Evolutionary conservation across 2,888 invertebrate genomes (phyloP).

Genomic region (Allygus modestus): DNA sequence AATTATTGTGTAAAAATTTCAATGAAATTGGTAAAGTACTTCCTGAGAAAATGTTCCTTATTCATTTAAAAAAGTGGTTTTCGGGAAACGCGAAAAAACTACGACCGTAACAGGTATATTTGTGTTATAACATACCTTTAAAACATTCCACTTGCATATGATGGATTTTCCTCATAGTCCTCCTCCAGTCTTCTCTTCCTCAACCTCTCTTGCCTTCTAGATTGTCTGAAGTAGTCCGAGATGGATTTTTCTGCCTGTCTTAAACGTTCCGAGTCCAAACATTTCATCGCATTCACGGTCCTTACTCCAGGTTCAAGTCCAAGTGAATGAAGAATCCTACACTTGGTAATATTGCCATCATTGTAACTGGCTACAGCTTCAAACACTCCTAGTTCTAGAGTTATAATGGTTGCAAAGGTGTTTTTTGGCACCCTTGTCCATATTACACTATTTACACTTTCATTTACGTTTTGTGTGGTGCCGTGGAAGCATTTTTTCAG

Average conservation of each 20-base stretch:
- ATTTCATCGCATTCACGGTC: too few species aligned
- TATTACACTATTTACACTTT: conserved; percentile 24
- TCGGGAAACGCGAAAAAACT: too few species aligned
- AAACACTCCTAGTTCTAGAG: conserved; percentile 25
- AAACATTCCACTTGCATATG: neutral
- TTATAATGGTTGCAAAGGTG: neutral
- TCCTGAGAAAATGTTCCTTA: too few species aligned
- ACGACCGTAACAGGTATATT: too few species aligned
- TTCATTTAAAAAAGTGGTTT: too few species aligned
- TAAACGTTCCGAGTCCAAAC: too few species aligned
- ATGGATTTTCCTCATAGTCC: neutral
- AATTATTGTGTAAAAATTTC: too few species aligned
- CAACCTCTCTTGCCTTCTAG: conserved; percentile 18
- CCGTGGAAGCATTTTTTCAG: neutral
- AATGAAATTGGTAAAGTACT: too few species aligned
- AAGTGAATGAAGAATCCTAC: too few species aligned
- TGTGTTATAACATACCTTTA: neutral
- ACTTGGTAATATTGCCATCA: neutral
- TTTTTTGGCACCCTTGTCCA: conserved; percentile 15
- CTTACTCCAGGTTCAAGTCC: too few species aligned
- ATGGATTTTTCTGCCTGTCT: neutral
- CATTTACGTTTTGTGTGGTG: conserved; percentile 12
- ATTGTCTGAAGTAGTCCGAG: neutral
- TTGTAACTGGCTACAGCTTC: neutral
- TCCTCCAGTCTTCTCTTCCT: conserved; percentile 1